Conservation (phyloP, 2,888 invertebrate species). For the Ceriagrion tenellum region DNA sequence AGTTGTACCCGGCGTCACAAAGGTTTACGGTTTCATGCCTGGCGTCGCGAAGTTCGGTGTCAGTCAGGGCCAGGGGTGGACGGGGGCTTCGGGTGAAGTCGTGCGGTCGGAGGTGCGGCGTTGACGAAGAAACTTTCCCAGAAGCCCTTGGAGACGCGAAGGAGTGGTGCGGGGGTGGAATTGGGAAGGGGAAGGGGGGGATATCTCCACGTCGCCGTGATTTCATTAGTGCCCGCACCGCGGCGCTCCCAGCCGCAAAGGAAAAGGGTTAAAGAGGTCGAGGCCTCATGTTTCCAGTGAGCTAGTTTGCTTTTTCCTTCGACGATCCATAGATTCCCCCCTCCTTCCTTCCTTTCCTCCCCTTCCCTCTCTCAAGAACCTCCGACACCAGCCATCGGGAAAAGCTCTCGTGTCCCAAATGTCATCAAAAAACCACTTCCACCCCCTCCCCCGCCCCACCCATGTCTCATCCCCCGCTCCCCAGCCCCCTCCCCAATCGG, state of each 20-base stretch:
- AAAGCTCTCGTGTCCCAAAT: slow-evolving; percentile 44
- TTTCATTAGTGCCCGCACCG: slow-evolving; percentile 49
- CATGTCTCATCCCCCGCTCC: too few relatives aligned
- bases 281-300: slow-evolving; percentile 28
- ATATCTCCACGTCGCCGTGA: neutral
- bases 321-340: neutral
- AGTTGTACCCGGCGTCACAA: too few relatives aligned
- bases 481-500: neutral
- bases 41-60: too few relatives aligned
- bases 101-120: too few relatives aligned
- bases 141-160: neutral
- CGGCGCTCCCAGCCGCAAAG: neutral
- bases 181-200: neutral
- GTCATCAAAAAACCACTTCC: slow-evolving; percentile 60
- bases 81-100: too few relatives aligned
- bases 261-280: slow-evolving; percentile 5
- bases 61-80: too few relatives aligned
- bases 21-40: too few relatives aligned
- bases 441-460: too few relatives aligned
- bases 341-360: neutral
- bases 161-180: neutral
- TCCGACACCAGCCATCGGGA: neutral
- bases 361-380: neutral
- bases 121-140: too few relatives aligned
- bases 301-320: slow-evolving; percentile 1